Base-by-base conservation (phyloP, 2,888 invertebrate genomes). In the Alentia gelatinosa region DNA sequence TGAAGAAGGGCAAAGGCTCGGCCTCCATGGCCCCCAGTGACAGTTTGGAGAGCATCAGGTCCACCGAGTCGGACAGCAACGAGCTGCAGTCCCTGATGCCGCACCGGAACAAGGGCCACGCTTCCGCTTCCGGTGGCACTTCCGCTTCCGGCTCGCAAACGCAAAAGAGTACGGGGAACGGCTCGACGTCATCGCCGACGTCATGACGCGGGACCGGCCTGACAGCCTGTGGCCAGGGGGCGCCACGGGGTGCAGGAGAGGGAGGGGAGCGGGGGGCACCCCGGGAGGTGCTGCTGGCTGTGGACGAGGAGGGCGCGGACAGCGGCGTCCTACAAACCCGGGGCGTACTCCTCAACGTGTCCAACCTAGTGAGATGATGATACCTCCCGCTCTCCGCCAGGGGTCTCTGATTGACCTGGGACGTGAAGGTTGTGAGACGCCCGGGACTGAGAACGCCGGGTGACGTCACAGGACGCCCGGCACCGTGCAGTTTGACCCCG, bases 21-120 rank as follows among this genome's bases (percentile, higher is more conserved):
- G 12, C 47, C 30, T 15, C 37, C 3, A 47, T 90, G 5, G 89
- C 89, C 1, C 74, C 91, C 0, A 26, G 88, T 23, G 88, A 74
- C 33, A 91, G 91, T 47, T 40, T 91, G 89, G 91, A 91, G 39
- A 91, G 91, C 35, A 39, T 91, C 15, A 74, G 89, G 1, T 91
- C 91, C 7, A 37, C 37, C 5, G 88, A 88, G 42, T 91, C 91
- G 0, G 91, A 91, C 50, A 89, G 68, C 26, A 83, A 89, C 26
- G 89, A 91, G 37, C 84, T 56, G 26, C 89, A 91, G 42, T 89
- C 42, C 26, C 42, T 89, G n/a, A 91, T 89, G 89, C 91, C 90
- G 0, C 86, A 39, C 79, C 79, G 26, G 35, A 12, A 79, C 3
- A 39, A 79, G 79, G 68, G n/a, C n/a, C n/a, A n/a, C n/a, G n/a